Percentiles rank a stretch among this genome's conserved stretches.
Evolutionary conservation across 1,140 invertebrate species (phyloP).

Genomic region (Meteorus sp.): DNA sequence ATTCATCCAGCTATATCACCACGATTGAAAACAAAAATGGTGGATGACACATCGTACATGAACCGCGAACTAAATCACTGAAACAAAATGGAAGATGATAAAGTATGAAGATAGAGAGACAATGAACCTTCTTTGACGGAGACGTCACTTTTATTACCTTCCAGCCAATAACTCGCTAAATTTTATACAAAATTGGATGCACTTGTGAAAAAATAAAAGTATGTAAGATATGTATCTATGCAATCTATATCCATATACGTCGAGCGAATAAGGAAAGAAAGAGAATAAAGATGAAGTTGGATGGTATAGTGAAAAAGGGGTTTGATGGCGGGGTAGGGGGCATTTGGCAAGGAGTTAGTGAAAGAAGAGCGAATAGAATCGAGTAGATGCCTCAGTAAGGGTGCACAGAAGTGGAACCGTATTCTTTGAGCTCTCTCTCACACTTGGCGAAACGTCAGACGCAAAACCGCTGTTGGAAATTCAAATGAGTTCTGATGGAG

Average conservation of each 20-base stretch:
- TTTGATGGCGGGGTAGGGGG: no score
- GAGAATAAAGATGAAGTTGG: slow-evolving; percentile 3
- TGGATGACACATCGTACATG: background rate
- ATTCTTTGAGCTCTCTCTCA: slow-evolving; percentile 29
- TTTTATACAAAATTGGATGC: slow-evolving; percentile 36
- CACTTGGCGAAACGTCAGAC: slow-evolving; percentile 31
- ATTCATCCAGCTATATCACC: no score
- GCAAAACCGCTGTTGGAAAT: slow-evolving; percentile 28
- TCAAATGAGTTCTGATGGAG: slow-evolving; percentile 26
- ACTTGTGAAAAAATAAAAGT: slow-evolving; percentile 7
- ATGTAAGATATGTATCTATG: background rate
- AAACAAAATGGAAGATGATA: background rate
- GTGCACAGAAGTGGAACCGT: slow-evolving; percentile 11
- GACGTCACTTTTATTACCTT: slow-evolving; percentile 33
- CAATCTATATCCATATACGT: background rate
- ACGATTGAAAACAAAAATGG: background rate
- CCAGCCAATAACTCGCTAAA: slow-evolving; percentile 36
- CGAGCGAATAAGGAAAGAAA: slow-evolving; percentile 6
- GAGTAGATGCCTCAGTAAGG: slow-evolving; percentile 8
- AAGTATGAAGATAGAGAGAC: slow-evolving; percentile 27
- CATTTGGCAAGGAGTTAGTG: background rate
- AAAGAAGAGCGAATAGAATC: slow-evolving; percentile 6
- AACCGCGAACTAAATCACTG: no score
- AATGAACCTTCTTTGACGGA: no score
- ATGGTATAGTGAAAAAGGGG: background rate